Evolutionary conservation across 2,888 invertebrate genomes (phyloP).

Genomic region (Meteorus colon): DNA sequence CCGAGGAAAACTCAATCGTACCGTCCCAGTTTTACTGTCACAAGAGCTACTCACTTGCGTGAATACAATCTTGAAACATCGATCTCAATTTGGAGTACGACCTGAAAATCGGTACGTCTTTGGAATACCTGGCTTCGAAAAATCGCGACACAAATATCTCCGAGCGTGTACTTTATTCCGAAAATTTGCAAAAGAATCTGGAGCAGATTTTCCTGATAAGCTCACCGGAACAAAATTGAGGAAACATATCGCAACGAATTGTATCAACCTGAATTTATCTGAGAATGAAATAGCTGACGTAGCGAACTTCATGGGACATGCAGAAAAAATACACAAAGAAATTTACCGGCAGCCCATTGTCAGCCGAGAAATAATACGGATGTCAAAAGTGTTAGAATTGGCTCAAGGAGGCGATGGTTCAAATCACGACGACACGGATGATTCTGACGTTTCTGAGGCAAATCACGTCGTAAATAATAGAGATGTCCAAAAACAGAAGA

Average conservation of each 20-base stretch:
- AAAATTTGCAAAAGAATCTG: constrained; percentile 36
- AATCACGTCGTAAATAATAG: no score
- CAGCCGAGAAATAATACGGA: not conserved
- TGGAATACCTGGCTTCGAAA: constrained; percentile 10
- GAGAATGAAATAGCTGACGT: constrained; percentile 39
- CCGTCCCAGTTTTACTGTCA: constrained; percentile 43
- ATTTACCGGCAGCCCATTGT: constrained; percentile 47
- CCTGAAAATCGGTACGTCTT: no score
- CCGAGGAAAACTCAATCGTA: constrained; percentile 46
- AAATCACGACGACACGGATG: no score
- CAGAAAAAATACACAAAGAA: constrained; percentile 32
- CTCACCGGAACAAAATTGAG: constrained; percentile 43
- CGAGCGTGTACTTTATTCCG: constrained; percentile 29
- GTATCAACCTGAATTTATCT: constrained; percentile 41
- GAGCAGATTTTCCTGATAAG: constrained; percentile 39
- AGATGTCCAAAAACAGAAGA: no score
- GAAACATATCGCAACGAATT: constrained; percentile 45
- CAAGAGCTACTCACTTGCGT: no score
- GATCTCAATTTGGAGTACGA: no score
- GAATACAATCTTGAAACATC: no score
- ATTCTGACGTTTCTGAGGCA: no score
- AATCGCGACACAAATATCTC: constrained; percentile 1
- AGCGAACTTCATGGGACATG: constrained; percentile 48
- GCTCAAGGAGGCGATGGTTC: no score
- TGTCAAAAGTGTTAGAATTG: not conserved